phyloP scores from a whole-genome alignment of 2,113 vertebrate genomes.

The Pelusios castaneus region DNA sequence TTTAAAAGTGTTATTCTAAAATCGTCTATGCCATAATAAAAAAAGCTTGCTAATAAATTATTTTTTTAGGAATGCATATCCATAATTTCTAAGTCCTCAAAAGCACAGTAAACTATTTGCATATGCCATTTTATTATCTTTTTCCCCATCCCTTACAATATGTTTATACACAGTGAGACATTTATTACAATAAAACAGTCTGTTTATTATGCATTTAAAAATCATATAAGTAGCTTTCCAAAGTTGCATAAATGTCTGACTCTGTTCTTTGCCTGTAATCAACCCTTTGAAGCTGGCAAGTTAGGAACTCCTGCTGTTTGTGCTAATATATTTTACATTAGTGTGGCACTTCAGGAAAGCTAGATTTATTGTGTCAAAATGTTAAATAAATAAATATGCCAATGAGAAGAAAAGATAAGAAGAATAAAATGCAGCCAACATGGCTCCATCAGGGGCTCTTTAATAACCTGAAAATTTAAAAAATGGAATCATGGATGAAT shows the following conservation, averaged over 20 bases:
- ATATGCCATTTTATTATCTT: neutral
- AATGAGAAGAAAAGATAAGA: neutral
- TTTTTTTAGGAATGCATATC: neutral
- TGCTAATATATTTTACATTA: slow-evolving; percentile 7
- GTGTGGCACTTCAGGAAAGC: neutral
- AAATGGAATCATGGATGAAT: neutral
- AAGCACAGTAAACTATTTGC: neutral
- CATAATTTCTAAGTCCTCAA: neutral
- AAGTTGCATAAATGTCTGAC: neutral
- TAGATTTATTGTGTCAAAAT: neutral
- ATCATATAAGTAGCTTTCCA: neutral
- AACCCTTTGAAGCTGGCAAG: neutral
- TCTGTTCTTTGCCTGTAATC: neutral
- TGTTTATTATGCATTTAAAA: neutral
- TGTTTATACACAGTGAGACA: neutral
- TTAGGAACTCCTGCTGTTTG: neutral
- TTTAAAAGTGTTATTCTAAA: neutral
- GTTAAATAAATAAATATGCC: neutral
- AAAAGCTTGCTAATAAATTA: neutral
- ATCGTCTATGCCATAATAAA: neutral
- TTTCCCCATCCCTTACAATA: neutral
- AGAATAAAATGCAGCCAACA: neutral
- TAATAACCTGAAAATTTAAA: neutral
- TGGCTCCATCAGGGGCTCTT: neutral
- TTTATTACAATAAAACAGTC: neutral